Percentiles rank a stretch among this genome's conserved stretches.
Conservation (phyloP, 2,888 invertebrate species). For the Gisinianus flammeolus region DNA sequence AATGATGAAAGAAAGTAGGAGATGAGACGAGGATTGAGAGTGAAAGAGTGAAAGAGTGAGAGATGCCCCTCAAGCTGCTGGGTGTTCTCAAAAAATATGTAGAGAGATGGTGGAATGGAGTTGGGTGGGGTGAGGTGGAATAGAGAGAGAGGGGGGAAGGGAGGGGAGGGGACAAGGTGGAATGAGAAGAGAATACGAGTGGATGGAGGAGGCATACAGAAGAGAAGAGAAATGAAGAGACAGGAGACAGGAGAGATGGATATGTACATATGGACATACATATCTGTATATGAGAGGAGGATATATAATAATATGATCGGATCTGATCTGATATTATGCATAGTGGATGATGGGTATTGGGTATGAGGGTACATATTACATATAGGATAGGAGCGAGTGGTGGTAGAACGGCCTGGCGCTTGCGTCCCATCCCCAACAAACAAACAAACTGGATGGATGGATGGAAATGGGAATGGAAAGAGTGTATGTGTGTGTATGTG, state of each 20-base stretch:
- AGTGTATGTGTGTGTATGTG: not conserved
- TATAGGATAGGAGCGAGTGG: not conserved
- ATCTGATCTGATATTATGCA: no score
- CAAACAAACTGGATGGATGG: slow-evolving; percentile 30
- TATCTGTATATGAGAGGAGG: no score
- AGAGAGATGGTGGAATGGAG: not conserved
- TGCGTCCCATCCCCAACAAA: slow-evolving; percentile 43
- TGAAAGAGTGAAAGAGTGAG: not conserved
- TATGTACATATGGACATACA: no score
- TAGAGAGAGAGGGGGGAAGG: not conserved
- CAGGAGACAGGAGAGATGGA: slow-evolving; percentile 14
- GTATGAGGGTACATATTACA: no score
- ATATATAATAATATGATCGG: no score
- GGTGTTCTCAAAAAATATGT: no score
- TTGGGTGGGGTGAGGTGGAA: not conserved
- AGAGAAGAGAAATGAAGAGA: slow-evolving; percentile 14
- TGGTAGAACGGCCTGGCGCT: slow-evolving; percentile 40
- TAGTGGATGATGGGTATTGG: no score
- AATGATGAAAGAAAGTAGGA: not conserved
- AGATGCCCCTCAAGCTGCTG: not conserved
- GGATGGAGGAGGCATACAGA: not conserved
- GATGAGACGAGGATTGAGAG: not conserved
- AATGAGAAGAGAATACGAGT: not conserved
- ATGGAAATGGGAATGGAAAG: no score
- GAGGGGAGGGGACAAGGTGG: not conserved